phyloP scores from a whole-genome alignment of 2,797 vertebrate genomes.

The Enteromius paludinosus region DNA sequence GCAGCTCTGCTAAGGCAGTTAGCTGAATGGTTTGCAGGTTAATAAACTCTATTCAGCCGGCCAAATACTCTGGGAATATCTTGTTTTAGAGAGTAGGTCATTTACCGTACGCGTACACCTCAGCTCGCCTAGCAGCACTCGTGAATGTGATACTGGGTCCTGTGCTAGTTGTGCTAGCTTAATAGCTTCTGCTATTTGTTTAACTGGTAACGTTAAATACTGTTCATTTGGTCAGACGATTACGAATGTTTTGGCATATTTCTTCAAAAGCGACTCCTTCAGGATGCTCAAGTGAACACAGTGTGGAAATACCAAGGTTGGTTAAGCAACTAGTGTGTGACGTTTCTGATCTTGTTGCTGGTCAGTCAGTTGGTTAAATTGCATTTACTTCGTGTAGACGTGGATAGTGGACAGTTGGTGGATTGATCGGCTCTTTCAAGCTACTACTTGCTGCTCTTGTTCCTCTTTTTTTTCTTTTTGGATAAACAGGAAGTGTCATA shows the following conservation, averaged over 20 bases:
- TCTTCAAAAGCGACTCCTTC: not conserved
- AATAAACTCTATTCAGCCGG: not conserved
- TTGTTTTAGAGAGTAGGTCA: not conserved
- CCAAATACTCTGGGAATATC: not conserved
- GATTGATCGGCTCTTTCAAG: not conserved
- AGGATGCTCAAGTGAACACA: not conserved
- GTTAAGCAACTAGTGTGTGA: slow-evolving; percentile 3
- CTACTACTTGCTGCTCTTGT: not conserved
- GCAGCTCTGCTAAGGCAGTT: slow-evolving; percentile 47
- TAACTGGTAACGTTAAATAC: not conserved
- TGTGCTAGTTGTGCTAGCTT: slow-evolving; percentile 33
- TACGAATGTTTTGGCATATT: not conserved
- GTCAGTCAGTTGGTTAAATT: slow-evolving; percentile 18
- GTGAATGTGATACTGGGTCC: not conserved
- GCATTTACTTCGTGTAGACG: not conserved
- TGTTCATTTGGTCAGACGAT: not conserved
- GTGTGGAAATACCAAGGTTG: not conserved
- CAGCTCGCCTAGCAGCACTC: not conserved
- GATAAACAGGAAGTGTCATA: slow-evolving; percentile 11
- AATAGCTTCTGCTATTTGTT: slow-evolving; percentile 3
- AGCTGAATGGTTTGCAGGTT: slow-evolving; percentile 28
- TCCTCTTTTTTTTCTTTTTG: not conserved
- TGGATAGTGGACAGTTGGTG: slow-evolving; percentile 13
- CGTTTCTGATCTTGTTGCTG: not conserved
- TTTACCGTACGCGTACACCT: not conserved